phyloP scores from a whole-genome alignment of 2,113 vertebrate genomes.

The Sphaerodactylus townsendi region DNA sequence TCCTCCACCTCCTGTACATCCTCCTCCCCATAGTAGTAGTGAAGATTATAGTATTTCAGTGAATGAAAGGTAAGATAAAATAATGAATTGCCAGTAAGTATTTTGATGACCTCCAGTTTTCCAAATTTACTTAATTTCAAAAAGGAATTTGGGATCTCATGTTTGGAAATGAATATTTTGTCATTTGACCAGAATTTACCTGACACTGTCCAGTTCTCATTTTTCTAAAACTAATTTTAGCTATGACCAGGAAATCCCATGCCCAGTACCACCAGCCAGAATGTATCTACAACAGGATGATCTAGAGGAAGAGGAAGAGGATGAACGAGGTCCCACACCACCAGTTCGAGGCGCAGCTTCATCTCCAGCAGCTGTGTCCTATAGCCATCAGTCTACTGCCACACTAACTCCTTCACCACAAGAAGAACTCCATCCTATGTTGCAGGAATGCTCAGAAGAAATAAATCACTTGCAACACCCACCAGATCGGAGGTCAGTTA shows the following conservation, averaged over 20 bases:
- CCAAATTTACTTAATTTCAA: slow-evolving; percentile 25
- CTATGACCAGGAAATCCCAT: slow-evolving; percentile 91
- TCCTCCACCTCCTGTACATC: slow-evolving; percentile 93
- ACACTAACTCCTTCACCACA: slow-evolving; percentile 97
- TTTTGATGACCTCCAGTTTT: background rate
- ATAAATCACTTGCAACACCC: slow-evolving; percentile 73
- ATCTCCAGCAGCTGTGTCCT: slow-evolving; percentile 95
- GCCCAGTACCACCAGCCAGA: slow-evolving; percentile 89
- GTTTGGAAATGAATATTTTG: background rate
- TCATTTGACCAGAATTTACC: background rate
- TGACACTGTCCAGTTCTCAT: slow-evolving; percentile 16
- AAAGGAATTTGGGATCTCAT: background rate
- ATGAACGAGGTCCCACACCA: slow-evolving; percentile 94
- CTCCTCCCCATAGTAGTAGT: slow-evolving; percentile 85
- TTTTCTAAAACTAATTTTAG: slow-evolving; percentile 74
- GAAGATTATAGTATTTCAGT: slow-evolving; percentile 89
- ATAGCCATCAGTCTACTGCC: slow-evolving; percentile 97
- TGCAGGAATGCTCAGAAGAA: slow-evolving; percentile 87
- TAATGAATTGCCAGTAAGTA: background rate
- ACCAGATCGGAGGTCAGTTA: slow-evolving; percentile 87
- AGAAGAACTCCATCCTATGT: slow-evolving; percentile 95
- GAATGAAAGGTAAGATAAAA: slow-evolving; percentile 85
- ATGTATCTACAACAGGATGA: slow-evolving; percentile 98
- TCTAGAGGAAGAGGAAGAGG: slow-evolving; percentile 86
- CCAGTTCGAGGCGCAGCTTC: slow-evolving; percentile 94